Evolutionary conservation across 2,113 vertebrate genomes (phyloP).

Genomic region (Alosa alosa): DNA sequence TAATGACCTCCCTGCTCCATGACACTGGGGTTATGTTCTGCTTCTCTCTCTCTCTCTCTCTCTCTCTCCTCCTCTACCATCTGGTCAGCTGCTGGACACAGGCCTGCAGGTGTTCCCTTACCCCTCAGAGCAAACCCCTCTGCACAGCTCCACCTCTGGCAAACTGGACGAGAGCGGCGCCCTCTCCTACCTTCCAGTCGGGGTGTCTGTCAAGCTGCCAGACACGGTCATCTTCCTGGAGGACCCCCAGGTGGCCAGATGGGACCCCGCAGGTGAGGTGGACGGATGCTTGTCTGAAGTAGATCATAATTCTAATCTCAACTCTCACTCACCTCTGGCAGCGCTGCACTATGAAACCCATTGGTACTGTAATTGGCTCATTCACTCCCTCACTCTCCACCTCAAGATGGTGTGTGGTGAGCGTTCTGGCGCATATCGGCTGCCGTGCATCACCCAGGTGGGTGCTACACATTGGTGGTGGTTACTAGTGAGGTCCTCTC

Average conservation of each 20-base stretch:
- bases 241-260: conserved; percentile 76
- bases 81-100: conserved; percentile 65
- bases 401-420: too few relatives aligned
- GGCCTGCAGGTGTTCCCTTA: conserved; percentile 74
- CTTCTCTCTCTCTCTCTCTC: background rate
- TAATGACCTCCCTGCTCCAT: background rate
- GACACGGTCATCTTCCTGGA: conserved; percentile 74
- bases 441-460: too few relatives aligned
- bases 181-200: conserved; percentile 52
- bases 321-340: too few relatives aligned
- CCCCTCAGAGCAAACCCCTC: conserved; percentile 49
- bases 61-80: background rate
- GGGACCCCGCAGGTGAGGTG: conserved; percentile 78
- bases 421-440: too few relatives aligned
- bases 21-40: background rate
- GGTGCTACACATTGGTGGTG: too few relatives aligned
- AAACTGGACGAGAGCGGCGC: conserved; percentile 43
- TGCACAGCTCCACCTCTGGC: conserved; percentile 30
- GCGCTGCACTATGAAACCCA: too few relatives aligned
- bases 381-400: too few relatives aligned
- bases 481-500: too few relatives aligned
- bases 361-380: too few relatives aligned
- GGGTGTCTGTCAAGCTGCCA: conserved; percentile 69
- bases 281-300: background rate
- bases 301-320: background rate